Evolutionary conservation across 2,113 vertebrate genomes (phyloP).

Genomic region (Phainopepla nitens): DNA sequence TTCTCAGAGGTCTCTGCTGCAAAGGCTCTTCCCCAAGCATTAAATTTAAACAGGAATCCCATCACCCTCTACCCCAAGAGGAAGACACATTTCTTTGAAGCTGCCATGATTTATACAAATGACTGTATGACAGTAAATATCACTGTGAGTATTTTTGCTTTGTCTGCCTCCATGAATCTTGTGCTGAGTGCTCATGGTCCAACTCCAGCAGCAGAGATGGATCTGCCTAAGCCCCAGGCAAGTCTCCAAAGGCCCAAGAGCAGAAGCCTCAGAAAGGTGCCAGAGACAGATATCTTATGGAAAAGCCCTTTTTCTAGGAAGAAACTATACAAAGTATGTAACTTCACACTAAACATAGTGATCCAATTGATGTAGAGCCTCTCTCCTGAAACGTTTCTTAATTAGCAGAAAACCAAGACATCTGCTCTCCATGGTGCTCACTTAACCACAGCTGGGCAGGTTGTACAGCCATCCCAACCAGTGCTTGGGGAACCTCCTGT

Average conservation of each 20-base stretch:
- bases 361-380: rapidly evolving
- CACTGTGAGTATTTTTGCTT: rapidly evolving
- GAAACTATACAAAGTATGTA: background rate
- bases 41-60: constrained; percentile 31
- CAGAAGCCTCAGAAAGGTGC: background rate
- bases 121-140: background rate
- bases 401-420: background rate
- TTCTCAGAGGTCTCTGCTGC: background rate
- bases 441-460: background rate
- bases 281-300: background rate
- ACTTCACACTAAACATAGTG: background rate
- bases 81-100: constrained; percentile 15
- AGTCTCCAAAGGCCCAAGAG: background rate
- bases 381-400: background rate
- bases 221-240: background rate
- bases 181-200: background rate
- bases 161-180: background rate
- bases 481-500: background rate
- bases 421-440: background rate
- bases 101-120: background rate
- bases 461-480: rapidly evolving
- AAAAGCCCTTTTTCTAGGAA: background rate
- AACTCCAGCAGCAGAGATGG: background rate
- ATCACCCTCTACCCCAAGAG: background rate
- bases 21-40: background rate